phyloP scores from a whole-genome alignment of 2,797 vertebrate species.

The Orientallactaga sibirica region DNA sequence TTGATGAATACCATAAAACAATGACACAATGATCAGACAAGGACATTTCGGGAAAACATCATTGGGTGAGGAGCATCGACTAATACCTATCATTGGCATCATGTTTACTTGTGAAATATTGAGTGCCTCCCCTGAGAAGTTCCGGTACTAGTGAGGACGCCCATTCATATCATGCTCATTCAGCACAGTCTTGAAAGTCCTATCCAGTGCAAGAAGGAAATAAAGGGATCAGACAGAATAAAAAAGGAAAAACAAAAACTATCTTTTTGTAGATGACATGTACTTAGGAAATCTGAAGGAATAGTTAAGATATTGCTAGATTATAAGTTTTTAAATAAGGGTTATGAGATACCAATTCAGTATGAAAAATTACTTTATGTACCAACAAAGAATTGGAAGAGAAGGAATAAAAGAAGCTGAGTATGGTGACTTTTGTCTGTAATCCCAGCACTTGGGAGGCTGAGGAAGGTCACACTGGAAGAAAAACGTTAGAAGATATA shows the following conservation, averaged over 20 bases:
- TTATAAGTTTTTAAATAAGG: neutral
- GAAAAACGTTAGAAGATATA: neutral
- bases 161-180: neutral
- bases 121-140: neutral
- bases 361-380: neutral
- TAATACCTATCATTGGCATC: neutral
- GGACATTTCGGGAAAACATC: neutral
- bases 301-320: neutral
- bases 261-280: neutral
- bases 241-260: neutral
- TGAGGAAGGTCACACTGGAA: neutral
- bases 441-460: no score
- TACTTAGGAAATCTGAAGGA: neutral
- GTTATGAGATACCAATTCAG: neutral
- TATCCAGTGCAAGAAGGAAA: neutral
- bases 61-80: neutral
- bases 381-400: neutral
- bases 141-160: no score
- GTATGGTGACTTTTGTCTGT: no score
- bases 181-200: neutral
- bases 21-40: neutral
- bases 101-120: neutral
- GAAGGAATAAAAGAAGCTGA: neutral
- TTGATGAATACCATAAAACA: neutral
- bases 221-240: neutral